These are phyloP conservation scores for Drosophila insularis DNA, from an alignment of 1,140 invertebrate species.

Conservation along the genomic window DNA sequence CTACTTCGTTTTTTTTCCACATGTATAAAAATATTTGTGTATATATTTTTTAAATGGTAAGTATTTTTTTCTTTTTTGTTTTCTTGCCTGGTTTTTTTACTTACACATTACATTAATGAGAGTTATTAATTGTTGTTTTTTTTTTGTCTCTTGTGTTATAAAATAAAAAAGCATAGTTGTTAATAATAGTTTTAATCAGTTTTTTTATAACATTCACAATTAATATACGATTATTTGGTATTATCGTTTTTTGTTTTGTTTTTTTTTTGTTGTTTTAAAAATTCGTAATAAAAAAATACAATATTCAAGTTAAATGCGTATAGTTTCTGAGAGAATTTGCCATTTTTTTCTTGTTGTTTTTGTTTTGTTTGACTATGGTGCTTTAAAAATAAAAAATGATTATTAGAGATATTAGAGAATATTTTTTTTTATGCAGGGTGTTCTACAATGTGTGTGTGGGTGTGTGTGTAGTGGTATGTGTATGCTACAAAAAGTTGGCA, in stretches of 20 bases:
- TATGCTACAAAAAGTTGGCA: conserved; percentile 38
- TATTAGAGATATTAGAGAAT: conserved; percentile 12
- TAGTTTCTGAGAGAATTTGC: conserved; percentile 42
- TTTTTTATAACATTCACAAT: conserved; percentile 59
- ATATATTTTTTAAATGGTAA: conserved; percentile 61
- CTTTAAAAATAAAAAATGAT: conserved; percentile 7
- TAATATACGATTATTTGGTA: conserved; percentile 47
- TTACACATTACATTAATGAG: conserved; percentile 79
- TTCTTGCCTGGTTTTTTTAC: conserved; percentile 37
- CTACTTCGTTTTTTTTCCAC: conserved; percentile 36
- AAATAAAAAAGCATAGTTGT: conserved; percentile 51
- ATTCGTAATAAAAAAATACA: conserved; percentile 57
- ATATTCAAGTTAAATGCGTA: conserved; percentile 64
- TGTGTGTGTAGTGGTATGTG: conserved; percentile 22
- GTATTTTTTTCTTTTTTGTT: conserved; percentile 32
- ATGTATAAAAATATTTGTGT: conserved; percentile 78
- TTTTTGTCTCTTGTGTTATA: conserved; percentile 40
- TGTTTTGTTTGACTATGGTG: conserved; percentile 29
- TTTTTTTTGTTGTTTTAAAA: neutral
- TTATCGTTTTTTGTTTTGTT: conserved; percentile 7
- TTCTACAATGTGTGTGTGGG: conserved; percentile 31
- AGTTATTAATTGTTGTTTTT: conserved; percentile 48
- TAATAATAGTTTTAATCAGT: conserved; percentile 61
- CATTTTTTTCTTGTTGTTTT: conserved; percentile 20
- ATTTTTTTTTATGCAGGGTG: conserved; percentile 53